Conservation (phyloP, 1,140 invertebrate genomes). For the Heterodera carotae region DNA sequence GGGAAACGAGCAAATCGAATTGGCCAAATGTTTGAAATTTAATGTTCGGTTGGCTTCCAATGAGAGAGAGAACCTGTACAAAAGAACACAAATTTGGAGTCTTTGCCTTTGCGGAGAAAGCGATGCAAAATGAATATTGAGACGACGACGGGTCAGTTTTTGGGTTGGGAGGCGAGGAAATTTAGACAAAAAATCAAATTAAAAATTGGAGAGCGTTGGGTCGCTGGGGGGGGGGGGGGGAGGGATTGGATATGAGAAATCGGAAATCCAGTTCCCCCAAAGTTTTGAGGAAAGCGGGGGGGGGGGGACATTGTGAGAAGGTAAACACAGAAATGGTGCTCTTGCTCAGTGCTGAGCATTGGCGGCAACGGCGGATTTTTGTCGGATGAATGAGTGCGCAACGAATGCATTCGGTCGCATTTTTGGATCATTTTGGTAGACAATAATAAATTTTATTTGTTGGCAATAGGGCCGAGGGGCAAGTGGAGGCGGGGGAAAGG, state of each 20-base stretch:
- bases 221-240: too few species aligned
- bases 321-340: background rate
- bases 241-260: background rate
- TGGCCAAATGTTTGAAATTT: background rate
- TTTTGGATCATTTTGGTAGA: conserved; percentile 1
- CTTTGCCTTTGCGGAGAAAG: too few species aligned
- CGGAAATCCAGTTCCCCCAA: background rate
- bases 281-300: background rate
- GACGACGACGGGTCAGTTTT: background rate
- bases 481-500: too few species aligned
- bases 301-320: background rate
- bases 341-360: background rate
- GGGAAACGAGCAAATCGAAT: background rate
- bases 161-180: too few species aligned
- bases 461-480: background rate
- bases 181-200: background rate
- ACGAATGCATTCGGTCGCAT: background rate
- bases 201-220: background rate
- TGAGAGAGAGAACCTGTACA: background rate
- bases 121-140: too few species aligned
- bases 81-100: background rate
- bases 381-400: background rate
- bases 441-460: background rate
- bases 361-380: background rate
- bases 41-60: background rate